Evolutionary conservation across 2,888 invertebrate genomes (phyloP).

Genomic region (Lasioglossum morio): DNA sequence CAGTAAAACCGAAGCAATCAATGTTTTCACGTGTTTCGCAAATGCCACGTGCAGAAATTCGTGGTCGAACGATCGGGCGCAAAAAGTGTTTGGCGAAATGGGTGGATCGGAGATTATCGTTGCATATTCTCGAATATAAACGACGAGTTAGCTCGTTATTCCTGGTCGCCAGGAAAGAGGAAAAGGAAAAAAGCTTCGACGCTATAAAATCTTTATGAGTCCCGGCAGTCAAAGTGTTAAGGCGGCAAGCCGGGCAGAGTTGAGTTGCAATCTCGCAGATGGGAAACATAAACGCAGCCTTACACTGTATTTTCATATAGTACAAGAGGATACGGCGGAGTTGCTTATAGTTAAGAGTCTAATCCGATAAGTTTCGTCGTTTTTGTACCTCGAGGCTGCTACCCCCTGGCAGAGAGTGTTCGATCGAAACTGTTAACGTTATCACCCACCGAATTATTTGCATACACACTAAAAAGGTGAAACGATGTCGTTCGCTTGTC

Average conservation of each 20-base stretch:
- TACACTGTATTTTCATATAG: conserved; percentile 58
- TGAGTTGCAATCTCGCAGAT: conserved; percentile 37
- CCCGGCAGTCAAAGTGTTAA: conserved; percentile 14
- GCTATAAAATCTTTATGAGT: conserved; percentile 2
- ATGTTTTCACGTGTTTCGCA: neutral
- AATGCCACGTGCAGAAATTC: neutral
- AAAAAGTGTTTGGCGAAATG: neutral
- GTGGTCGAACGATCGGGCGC: neutral
- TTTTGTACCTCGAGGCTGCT: conserved; percentile 47
- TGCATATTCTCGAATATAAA: conserved; percentile 3
- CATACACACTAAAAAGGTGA: neutral
- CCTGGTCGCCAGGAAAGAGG: neutral
- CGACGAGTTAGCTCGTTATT: conserved; percentile 2
- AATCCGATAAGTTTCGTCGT: conserved; percentile 49
- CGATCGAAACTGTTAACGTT: neutral
- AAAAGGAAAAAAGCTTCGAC: neutral
- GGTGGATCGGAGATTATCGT: neutral
- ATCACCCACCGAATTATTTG: neutral
- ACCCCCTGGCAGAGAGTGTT: neutral
- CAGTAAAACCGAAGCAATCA: neutral
- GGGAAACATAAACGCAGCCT: conserved; percentile 50
- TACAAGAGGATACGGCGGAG: conserved; percentile 41
- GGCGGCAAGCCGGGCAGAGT: neutral
- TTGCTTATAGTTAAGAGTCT: conserved; percentile 27
- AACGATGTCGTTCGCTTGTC: neutral